These are phyloP conservation scores for Chaetodon auriga DNA, from an alignment of 2,113 vertebrate species.

Conservation along the genomic window DNA sequence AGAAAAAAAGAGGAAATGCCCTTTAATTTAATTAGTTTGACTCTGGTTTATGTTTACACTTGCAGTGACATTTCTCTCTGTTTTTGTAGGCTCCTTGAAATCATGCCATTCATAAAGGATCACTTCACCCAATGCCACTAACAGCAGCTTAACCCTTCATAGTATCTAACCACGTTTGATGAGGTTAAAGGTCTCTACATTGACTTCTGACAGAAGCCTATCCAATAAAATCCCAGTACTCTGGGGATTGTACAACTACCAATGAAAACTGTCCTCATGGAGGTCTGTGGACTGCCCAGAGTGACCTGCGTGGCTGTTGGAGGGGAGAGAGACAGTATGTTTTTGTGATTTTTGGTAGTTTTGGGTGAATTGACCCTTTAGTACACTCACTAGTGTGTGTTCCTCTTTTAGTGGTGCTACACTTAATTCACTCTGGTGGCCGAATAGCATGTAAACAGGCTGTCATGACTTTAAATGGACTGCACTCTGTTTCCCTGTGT, in stretches of 20 bases:
- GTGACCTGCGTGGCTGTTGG: not conserved
- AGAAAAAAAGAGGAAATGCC: not conserved
- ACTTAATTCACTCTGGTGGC: not conserved
- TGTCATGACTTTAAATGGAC: not conserved
- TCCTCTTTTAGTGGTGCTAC: constrained; percentile 19
- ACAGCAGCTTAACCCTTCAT: not conserved
- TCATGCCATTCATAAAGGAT: constrained; percentile 11
- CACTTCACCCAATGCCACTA: constrained; percentile 21
- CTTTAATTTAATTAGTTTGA: not conserved
- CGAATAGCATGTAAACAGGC: constrained; percentile 1
- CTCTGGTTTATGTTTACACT: not conserved
- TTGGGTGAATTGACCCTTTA: constrained; percentile 29
- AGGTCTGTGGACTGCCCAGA: not conserved
- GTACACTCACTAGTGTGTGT: constrained; percentile 8
- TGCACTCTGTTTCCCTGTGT: not conserved
- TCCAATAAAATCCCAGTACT: not conserved
- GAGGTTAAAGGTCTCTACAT: not conserved
- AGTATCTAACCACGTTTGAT: not conserved
- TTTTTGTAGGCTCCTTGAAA: constrained; percentile 13
- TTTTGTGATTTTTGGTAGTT: not conserved
- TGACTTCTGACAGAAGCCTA: not conserved
- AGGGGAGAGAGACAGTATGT: not conserved
- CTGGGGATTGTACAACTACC: not conserved
- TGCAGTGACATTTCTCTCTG: not conserved
- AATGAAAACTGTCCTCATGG: not conserved